phyloP scores from a whole-genome alignment of 2,797 vertebrate species.

The Coilia nasus region DNA sequence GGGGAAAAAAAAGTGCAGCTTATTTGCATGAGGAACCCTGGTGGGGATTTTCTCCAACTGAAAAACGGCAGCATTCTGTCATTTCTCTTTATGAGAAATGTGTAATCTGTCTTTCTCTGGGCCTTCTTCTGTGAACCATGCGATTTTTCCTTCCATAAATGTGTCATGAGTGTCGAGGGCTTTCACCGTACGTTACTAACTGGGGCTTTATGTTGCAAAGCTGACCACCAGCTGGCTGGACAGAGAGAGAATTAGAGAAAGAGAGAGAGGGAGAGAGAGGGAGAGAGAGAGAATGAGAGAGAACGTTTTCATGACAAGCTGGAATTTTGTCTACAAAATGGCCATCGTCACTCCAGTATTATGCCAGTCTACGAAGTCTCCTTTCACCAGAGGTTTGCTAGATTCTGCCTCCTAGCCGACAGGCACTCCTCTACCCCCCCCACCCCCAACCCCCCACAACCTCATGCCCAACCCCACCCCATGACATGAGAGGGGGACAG shows the following conservation, averaged over 20 bases:
- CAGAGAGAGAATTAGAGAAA: too few species aligned
- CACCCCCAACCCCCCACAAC: conserved; percentile 9
- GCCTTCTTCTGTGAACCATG: not conserved
- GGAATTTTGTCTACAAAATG: not conserved
- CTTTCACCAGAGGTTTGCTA: not conserved
- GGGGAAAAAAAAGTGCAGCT: conserved; percentile 5
- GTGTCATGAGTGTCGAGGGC: not conserved
- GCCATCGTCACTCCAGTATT: conserved; percentile 25
- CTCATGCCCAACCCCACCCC: conserved; percentile 32
- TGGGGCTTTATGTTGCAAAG: not conserved
- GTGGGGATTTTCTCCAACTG: conserved; percentile 39
- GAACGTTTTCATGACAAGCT: conserved; percentile 38
- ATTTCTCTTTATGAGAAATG: conserved; percentile 36
- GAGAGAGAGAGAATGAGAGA: not conserved
- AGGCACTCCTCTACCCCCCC: not conserved
- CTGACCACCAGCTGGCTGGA: not conserved
- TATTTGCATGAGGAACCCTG: conserved; percentile 52
- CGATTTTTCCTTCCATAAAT: not conserved
- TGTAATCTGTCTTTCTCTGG: not conserved
- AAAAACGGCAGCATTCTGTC: conserved; percentile 28
- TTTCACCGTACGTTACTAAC: not conserved
- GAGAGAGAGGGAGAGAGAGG: too few species aligned
- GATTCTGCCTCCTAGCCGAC: not conserved
- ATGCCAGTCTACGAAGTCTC: not conserved
- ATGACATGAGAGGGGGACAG: not conserved